A percentile compares a stretch with the other conserved stretches of the same genome.
These are phyloP conservation scores for Strongylocentrotus purpuratus DNA, from an alignment of 35 echinoderm and acorn worm species.

Conservation along the genomic window DNA sequence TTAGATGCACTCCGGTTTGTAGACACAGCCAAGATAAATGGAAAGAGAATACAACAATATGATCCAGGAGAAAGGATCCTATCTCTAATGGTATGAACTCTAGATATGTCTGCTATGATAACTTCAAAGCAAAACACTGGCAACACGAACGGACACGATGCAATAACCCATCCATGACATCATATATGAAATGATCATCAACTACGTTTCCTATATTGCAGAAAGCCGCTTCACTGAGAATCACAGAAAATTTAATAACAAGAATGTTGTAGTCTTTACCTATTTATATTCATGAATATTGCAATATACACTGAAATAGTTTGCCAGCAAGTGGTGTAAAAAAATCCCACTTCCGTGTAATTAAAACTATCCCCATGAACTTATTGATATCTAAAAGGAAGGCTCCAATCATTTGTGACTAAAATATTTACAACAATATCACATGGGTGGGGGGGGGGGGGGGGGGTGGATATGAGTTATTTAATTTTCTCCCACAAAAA, in stretches of 20 bases:
- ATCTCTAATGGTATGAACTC: neutral
- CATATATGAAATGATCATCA: neutral
- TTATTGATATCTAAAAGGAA: too few species aligned
- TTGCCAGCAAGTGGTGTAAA: too few species aligned
- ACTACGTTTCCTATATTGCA: neutral
- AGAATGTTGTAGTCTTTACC: neutral
- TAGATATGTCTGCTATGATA: slow-evolving; percentile 10
- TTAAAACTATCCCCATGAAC: too few species aligned
- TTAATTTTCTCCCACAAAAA: too few species aligned
- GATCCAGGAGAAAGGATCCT: neutral
- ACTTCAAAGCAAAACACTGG: neutral
- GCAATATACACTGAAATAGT: neutral
- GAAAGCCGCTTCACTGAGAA: neutral
- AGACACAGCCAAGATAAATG: neutral
- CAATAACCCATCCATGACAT: neutral
- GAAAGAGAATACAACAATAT: neutral
- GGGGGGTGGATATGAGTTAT: too few species aligned
- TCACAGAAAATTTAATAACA: neutral
- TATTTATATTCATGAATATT: neutral
- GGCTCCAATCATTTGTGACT: too few species aligned
- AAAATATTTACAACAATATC: too few species aligned
- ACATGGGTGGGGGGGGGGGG: too few species aligned
- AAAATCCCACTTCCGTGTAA: too few species aligned
- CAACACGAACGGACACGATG: neutral
- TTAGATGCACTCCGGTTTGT: neutral